phyloP scores from a whole-genome alignment of 2,888 invertebrate species.

The Dryobotodes eremita region DNA sequence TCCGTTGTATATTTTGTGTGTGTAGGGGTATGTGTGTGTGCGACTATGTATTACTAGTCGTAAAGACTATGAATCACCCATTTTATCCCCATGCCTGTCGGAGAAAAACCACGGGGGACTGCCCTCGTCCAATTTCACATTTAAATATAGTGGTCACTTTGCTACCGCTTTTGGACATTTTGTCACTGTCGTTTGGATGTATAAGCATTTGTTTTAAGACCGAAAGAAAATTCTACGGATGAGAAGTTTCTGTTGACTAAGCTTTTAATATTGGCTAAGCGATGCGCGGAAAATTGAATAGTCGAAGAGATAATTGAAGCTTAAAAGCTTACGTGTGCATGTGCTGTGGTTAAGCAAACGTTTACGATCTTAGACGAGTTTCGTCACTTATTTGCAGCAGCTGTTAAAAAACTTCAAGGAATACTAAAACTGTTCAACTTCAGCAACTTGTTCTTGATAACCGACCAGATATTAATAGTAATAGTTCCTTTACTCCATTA shows the following conservation, averaged over 20 bases:
- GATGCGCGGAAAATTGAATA: background rate
- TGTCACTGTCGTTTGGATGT: constrained; percentile 22
- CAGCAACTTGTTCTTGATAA: constrained; percentile 19
- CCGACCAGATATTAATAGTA: constrained; percentile 36
- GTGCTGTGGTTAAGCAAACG: background rate
- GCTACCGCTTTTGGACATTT: constrained; percentile 18
- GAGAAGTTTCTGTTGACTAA: background rate
- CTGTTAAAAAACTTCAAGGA: constrained; percentile 23
- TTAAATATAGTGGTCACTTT: constrained; percentile 49
- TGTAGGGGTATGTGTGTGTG: background rate
- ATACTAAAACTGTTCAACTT: constrained; percentile 33
- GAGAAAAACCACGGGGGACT: constrained; percentile 26
- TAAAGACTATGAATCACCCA: constrained; percentile 53
- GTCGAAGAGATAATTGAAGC: background rate
- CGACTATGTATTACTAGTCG: background rate
- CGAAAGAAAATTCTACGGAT: background rate
- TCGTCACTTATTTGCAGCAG: constrained; percentile 17
- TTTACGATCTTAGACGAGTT: constrained; percentile 17
- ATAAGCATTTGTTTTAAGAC: constrained; percentile 23
- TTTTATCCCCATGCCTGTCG: constrained; percentile 20
- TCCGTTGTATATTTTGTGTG: background rate
- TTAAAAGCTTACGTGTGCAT: background rate
- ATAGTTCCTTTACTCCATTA: constrained; percentile 38
- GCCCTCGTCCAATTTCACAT: constrained; percentile 40
- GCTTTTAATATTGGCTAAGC: background rate